Base-by-base conservation (phyloP, 2,888 invertebrate genomes). In the Serrognathus titanus region DNA sequence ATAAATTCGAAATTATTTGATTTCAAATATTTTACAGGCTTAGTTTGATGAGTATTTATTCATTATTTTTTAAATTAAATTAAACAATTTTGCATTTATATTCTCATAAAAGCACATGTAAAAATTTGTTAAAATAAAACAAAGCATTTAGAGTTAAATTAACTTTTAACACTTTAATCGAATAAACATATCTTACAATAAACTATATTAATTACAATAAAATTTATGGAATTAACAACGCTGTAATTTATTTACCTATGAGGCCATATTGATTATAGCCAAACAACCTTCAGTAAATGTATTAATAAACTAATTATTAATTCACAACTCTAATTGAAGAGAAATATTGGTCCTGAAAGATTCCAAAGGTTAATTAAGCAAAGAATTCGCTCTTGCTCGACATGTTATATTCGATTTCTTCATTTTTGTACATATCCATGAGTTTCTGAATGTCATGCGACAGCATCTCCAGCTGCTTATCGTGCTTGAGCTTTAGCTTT, bases 341-440 rank as follows among this genome's bases (percentile, higher is more conserved):
- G 24, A 11, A 43, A 43, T 45, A 45, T 50, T 55, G 55, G 55
- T 55, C 55, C 54, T 37, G 45, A 38, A 3, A 41, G 36, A 50
- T 43, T 43, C 43, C 9, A 16, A 43, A 46, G 9, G 11, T 35
- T 2, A 8, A 12, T 87, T 85, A 94, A 80, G 91, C 93, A 81
- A 92, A 94, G 80, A 93, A 94, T 79, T 94, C 94, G 68, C 87
- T 85, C 80, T 92, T 94, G 74, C 89, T 88, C 70, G 90, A 88
- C 82, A 94, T 84, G 73, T 92, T 90, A 79, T 91, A 93, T 75
- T 94, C 94, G 66, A 90, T 84, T 75, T 94, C 94, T 78, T 94
- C 94, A 81, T 93, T 92, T 80, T 94, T 93, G 83, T 94, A 94
- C 87, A 93, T 89, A 76, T 94, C 94, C 77, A 94, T 88, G 73